Evolutionary conservation across 2,888 invertebrate species (phyloP).

Genomic region (Allygus modestus): DNA sequence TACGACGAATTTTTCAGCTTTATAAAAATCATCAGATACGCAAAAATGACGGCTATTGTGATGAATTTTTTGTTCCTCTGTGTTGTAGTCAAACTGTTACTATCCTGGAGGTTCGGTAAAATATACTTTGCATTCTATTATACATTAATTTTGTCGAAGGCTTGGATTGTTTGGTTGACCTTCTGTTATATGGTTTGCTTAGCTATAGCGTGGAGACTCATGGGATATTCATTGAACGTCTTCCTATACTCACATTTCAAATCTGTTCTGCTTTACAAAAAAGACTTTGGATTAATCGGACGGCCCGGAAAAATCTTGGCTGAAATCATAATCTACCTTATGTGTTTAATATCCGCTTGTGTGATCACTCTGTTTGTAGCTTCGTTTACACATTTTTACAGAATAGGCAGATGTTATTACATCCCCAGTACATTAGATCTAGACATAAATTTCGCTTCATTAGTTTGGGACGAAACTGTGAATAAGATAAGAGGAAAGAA

Average conservation of each 20-base stretch:
- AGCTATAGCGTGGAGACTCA: background rate
- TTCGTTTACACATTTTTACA: background rate
- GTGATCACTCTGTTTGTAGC: background rate
- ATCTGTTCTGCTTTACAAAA: background rate
- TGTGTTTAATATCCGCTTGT: background rate
- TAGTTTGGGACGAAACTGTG: too few species aligned
- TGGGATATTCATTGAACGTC: background rate
- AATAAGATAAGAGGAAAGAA: too few species aligned
- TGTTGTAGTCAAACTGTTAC: background rate
- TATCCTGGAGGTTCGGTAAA: conserved; percentile 13
- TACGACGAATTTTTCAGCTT: conserved; percentile 10
- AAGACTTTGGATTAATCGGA: background rate
- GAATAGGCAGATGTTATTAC: background rate
- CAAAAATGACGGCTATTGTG: background rate
- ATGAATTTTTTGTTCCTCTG: background rate
- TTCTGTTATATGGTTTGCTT: background rate
- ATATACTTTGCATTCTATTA: background rate
- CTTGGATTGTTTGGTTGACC: background rate
- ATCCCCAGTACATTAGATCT: too few species aligned
- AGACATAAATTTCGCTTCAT: too few species aligned
- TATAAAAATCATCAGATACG: background rate
- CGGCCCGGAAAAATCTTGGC: background rate
- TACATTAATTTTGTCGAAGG: background rate
- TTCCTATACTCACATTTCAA: background rate
- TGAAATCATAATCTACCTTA: background rate